These are phyloP conservation scores for Helarctos malayanus DNA, from an alignment of 2,797 vertebrate species.

Conservation along the genomic window DNA sequence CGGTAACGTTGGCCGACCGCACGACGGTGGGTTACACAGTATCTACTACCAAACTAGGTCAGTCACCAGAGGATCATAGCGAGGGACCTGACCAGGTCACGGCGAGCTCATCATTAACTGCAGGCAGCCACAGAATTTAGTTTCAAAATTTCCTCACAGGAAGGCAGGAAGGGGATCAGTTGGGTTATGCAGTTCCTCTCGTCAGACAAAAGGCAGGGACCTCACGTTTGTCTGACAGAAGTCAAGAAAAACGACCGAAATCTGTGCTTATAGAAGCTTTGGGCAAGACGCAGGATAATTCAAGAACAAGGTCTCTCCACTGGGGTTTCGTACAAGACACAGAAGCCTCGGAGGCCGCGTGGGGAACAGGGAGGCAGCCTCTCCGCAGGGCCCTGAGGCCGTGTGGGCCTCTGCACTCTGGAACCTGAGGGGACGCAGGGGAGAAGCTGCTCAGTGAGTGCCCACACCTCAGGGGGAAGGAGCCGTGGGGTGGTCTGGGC, in stretches of 20 bases:
- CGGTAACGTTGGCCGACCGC: background rate
- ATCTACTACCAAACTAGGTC: background rate
- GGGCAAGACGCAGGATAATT: background rate
- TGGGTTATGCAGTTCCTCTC: background rate
- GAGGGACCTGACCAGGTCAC: background rate
- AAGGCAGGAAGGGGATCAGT: background rate
- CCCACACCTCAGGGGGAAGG: background rate
- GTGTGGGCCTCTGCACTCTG: accelerated
- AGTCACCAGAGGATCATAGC: background rate
- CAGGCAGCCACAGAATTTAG: background rate
- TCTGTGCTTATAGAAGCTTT: background rate
- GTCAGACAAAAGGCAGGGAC: background rate
- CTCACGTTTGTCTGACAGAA: background rate
- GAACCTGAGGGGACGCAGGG: background rate
- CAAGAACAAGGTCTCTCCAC: background rate
- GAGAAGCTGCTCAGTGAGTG: background rate
- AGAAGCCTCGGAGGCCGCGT: accelerated
- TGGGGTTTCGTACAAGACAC: background rate
- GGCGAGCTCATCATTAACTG: background rate
- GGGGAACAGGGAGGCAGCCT: background rate
- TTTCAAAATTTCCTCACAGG: slow-evolving; percentile 57
- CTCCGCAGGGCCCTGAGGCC: accelerated
- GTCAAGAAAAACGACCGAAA: background rate
- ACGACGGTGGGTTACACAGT: accelerated
- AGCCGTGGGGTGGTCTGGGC: background rate